Evolutionary conservation across 1,140 invertebrate species (phyloP).

Genomic region (Tetramorium simillimum): DNA sequence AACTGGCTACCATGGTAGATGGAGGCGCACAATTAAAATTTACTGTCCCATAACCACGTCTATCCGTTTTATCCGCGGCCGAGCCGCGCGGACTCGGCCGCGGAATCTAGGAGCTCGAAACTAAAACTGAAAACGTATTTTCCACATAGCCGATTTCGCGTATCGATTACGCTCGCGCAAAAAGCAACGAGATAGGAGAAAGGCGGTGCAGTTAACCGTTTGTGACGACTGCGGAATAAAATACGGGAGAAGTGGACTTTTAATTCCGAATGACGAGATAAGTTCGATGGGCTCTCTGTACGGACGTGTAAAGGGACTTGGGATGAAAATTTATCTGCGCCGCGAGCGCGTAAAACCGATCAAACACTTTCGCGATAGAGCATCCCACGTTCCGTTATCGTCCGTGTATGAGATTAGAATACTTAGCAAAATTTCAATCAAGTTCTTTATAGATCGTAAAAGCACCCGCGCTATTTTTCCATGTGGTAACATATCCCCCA

Average conservation of each 20-base stretch:
- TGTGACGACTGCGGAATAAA: neutral
- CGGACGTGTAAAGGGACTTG: neutral
- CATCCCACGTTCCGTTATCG: neutral
- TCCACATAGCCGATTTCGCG: slow-evolving; percentile 34
- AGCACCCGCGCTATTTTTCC: slow-evolving; percentile 1
- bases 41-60: slow-evolving; percentile 74
- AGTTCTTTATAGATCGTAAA: slow-evolving; percentile 38
- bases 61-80: slow-evolving; percentile 54
- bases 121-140: slow-evolving; percentile 50
- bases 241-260: neutral
- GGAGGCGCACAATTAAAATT: slow-evolving; percentile 76
- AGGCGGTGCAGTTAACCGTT: neutral
- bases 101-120: slow-evolving; percentile 24
- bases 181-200: neutral
- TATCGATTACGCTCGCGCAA: slow-evolving; percentile 48
- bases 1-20: slow-evolving; percentile 52
- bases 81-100: slow-evolving; percentile 8
- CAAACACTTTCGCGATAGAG: neutral
- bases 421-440: slow-evolving; percentile 45
- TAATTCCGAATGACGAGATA: slow-evolving; percentile 11
- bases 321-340: neutral
- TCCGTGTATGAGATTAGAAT: slow-evolving; percentile 17
- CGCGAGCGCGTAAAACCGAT: neutral
- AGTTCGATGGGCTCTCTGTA: slow-evolving; percentile 7
- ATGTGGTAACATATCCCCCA: neutral